phyloP scores from a whole-genome alignment of 2,113 vertebrate genomes.

The Pao palembangensis region DNA sequence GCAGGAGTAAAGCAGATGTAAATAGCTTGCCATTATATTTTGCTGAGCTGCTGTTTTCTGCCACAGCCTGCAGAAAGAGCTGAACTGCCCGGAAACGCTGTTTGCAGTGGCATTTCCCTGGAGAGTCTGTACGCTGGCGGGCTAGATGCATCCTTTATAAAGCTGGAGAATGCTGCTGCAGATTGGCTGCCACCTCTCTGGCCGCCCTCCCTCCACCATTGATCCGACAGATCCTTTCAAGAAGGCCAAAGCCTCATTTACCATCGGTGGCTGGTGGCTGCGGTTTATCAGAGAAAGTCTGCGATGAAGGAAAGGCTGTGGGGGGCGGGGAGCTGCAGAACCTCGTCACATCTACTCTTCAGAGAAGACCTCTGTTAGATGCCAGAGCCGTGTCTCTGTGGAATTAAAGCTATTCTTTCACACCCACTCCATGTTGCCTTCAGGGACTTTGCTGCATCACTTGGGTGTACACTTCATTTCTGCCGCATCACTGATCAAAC shows the following conservation, averaged over 20 bases:
- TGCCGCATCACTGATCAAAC: too few relatives aligned
- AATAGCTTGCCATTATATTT: constrained; percentile 25
- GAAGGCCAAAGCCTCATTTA: constrained; percentile 19
- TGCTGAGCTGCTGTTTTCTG: constrained; percentile 34
- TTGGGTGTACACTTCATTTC: constrained; percentile 1
- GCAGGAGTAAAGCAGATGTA: constrained; percentile 1
- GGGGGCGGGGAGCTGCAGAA: constrained; percentile 3
- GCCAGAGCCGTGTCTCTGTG: background rate
- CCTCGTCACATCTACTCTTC: background rate
- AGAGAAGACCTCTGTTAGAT: background rate
- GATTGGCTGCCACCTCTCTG: constrained; percentile 6
- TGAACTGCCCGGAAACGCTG: background rate
- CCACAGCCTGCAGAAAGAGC: too few relatives aligned
- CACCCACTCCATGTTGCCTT: background rate
- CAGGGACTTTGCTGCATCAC: constrained; percentile 1
- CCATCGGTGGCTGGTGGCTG: constrained; percentile 4
- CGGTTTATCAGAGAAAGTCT: constrained; percentile 1
- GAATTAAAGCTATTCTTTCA: constrained; percentile 4
- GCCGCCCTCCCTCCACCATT: constrained; percentile 1
- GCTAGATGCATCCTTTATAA: constrained; percentile 24
- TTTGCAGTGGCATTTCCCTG: constrained; percentile 22
- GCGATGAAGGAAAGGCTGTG: constrained; percentile 3
- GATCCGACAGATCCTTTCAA: constrained; percentile 18
- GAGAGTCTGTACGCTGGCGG: constrained; percentile 22
- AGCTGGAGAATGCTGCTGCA: constrained; percentile 30